Conservation (phyloP, 2,888 invertebrate genomes). For the Drosophila algonquin region DNA sequence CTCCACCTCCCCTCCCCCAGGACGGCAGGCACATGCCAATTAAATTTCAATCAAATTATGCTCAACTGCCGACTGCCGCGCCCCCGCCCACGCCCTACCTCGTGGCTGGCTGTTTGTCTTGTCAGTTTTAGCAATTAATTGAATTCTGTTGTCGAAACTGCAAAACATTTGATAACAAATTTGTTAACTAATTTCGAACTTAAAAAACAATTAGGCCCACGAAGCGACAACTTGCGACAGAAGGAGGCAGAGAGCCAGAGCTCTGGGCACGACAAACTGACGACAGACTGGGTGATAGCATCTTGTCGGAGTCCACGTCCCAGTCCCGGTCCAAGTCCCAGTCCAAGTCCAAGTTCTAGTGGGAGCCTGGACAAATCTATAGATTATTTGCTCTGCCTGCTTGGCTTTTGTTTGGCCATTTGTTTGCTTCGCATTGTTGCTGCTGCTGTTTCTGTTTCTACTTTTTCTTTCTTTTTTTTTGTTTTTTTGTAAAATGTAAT, state of each 20-base stretch:
- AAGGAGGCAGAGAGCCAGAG: slow-evolving; percentile 10
- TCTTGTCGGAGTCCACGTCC: slow-evolving; percentile 9
- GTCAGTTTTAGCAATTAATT: slow-evolving; percentile 79
- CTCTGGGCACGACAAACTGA: slow-evolving; percentile 3
- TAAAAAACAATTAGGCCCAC: slow-evolving; percentile 78
- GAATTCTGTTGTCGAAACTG: slow-evolving; percentile 77
- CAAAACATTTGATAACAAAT: slow-evolving; percentile 80
- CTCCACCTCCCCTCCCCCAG: no score
- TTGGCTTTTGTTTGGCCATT: slow-evolving; percentile 49
- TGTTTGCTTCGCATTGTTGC: slow-evolving; percentile 38
- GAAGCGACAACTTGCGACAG: slow-evolving; percentile 68
- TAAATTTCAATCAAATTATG: slow-evolving; percentile 76
- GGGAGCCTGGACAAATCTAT: slow-evolving; percentile 37
- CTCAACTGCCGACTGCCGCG: slow-evolving; percentile 22
- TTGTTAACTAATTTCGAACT: slow-evolving; percentile 81
- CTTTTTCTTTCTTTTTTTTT: slow-evolving; percentile 29
- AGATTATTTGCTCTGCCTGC: slow-evolving; percentile 60
- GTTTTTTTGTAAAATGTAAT: slow-evolving; percentile 59
- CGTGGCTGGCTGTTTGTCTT: slow-evolving; percentile 45
- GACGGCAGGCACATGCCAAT: slow-evolving; percentile 57
- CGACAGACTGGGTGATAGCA: slow-evolving; percentile 36
- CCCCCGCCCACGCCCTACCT: slow-evolving; percentile 4
- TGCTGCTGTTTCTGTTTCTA: slow-evolving; percentile 9
- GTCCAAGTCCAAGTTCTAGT: slow-evolving; percentile 22
- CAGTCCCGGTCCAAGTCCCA: slow-evolving; percentile 8